Evolutionary conservation across 2,888 invertebrate species (phyloP), one percentile per base, ranked within the genome.

Genomic region (Trichopria drosophilae): DNA sequence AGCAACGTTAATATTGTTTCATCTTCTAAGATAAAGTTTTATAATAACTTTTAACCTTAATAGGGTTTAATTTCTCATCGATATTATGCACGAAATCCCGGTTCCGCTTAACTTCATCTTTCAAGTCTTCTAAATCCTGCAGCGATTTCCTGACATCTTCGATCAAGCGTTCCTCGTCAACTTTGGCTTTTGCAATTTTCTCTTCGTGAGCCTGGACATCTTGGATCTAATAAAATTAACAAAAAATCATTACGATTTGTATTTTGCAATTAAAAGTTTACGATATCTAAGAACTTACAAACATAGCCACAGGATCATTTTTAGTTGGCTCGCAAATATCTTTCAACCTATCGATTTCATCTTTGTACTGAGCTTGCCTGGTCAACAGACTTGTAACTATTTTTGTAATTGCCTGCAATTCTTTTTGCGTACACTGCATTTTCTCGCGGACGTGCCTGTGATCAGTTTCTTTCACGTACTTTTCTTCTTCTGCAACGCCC

Each of bases 121-220:
- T 66, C 42, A 78, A 74, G 53, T 78, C 75, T 22, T 69, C 63
- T 3, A 79, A 64, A 2, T 72, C 71, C 28, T 76, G 78, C 29
- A 76, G 66, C 6, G 76, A 63, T 32, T 77, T 69, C 4, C 57
- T 53, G 31, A 75, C 54, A 44, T 73, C 74, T 41, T 74, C 63
- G 22, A 63, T 55, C 7, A 76, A 59, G 36, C 69, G 67, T 22
- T 55, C 59, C 35, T 67, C 61, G 6, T 69, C 55, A 4, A 45
- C 53, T 49, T 59, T 60, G 28, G 62, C 63, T 13, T 67, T 53
- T 3, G 58, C 6, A 67, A 71, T 1, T 53, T 60, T 23, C 53
- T 55, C 59, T 46, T 79, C 75, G 10, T 74, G 68, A 29, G 77
- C 77, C 12, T 61, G 47, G 22, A 81, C 71, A 57, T 81, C 79